phyloP scores from a whole-genome alignment of 2,797 vertebrate species.

The Sternotherus odoratus region DNA sequence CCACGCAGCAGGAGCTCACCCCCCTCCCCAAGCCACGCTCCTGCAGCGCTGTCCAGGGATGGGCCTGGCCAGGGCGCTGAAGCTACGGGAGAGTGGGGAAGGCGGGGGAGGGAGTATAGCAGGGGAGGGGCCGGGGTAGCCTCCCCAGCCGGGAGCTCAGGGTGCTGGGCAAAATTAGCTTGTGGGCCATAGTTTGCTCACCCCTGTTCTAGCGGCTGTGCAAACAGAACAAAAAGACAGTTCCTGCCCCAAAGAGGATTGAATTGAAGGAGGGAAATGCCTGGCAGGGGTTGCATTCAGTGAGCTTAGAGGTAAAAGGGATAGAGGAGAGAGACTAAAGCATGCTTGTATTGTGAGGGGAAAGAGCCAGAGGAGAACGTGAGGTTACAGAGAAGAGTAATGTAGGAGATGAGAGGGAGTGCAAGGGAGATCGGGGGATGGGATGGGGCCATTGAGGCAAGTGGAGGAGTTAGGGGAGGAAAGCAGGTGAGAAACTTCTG shows the following conservation, averaged over 20 bases:
- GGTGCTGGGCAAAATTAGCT: too few relatives aligned
- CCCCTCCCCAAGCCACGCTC: too few relatives aligned
- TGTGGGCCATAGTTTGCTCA: too few relatives aligned
- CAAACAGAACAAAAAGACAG: too few relatives aligned
- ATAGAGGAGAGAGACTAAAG: neutral
- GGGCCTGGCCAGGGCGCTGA: too few relatives aligned
- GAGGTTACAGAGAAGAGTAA: neutral
- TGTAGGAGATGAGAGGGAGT: neutral
- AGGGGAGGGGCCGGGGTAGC: too few relatives aligned
- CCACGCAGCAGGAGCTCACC: too few relatives aligned
- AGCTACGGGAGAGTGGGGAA: too few relatives aligned
- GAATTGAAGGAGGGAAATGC: neutral
- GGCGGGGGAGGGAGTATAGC: too few relatives aligned
- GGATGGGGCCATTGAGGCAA: neutral
- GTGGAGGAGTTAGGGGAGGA: neutral
- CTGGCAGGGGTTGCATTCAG: neutral
- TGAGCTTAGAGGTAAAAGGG: neutral
- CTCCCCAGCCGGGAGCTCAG: too few relatives aligned
- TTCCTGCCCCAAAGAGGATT: neutral
- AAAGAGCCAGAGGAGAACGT: neutral
- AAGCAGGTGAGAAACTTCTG: neutral
- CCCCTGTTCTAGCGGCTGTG: too few relatives aligned
- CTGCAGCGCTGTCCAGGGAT: too few relatives aligned
- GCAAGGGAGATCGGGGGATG: neutral
- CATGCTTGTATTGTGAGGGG: neutral